Conservation (phyloP, 2,888 invertebrate genomes). For the Eilema caniola region DNA sequence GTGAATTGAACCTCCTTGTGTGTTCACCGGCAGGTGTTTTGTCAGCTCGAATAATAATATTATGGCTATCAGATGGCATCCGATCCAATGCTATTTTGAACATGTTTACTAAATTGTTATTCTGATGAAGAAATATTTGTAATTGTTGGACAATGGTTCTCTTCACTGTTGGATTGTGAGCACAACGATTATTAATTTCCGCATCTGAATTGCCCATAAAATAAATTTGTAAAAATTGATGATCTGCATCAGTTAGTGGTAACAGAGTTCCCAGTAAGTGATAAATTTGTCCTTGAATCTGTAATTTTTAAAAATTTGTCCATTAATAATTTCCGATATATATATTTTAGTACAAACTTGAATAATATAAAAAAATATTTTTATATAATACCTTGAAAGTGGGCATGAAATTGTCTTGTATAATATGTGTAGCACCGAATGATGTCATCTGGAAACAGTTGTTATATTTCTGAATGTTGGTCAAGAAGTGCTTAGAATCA, state of each 20-base stretch:
- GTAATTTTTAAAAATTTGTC: conserved; percentile 26
- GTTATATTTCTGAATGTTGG: too few species aligned
- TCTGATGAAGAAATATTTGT: conserved; percentile 45
- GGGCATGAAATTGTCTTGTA: conserved; percentile 44
- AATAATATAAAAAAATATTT: conserved; percentile 2
- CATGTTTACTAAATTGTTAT: conserved; percentile 25
- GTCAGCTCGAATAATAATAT: conserved; percentile 55
- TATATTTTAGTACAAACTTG: not conserved
- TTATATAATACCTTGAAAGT: conserved; percentile 45
- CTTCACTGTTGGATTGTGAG: conserved; percentile 16
- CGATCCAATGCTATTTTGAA: conserved; percentile 47
- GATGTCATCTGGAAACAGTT: too few species aligned
- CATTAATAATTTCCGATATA: not conserved
- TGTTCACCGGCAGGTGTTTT: conserved; percentile 55
- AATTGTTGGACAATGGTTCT: conserved; percentile 46
- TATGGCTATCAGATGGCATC: conserved; percentile 55
- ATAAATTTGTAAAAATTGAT: conserved; percentile 3
- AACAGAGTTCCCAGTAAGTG: conserved; percentile 6
- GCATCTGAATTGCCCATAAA: conserved; percentile 5
- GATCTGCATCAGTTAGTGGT: not conserved
- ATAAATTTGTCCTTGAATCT: conserved; percentile 32
- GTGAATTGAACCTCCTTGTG: conserved; percentile 53
- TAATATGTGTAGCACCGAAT: conserved; percentile 32
- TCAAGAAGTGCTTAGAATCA: too few species aligned
- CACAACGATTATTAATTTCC: conserved; percentile 24